These are phyloP conservation scores for Metalampra italica DNA, from an alignment of 2,888 invertebrate genomes.

Conservation along the genomic window DNA sequence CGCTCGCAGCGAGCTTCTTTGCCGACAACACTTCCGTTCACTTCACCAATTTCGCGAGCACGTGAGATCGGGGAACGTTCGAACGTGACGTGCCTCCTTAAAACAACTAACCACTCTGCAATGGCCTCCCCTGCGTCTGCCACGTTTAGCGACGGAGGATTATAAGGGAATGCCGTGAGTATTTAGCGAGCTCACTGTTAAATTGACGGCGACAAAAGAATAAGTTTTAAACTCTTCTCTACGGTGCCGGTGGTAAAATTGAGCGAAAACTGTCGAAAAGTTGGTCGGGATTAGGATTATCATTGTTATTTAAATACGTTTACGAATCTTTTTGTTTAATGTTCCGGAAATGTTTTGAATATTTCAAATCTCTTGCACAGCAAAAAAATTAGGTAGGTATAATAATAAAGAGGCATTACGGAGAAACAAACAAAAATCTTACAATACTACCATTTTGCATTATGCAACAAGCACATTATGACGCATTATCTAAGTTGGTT, in stretches of 20 bases:
- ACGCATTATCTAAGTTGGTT: too few relatives aligned
- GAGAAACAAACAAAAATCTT: too few relatives aligned
- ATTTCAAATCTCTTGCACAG: too few relatives aligned
- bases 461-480: too few relatives aligned
- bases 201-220: conserved; percentile 31
- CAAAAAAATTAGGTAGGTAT: too few relatives aligned
- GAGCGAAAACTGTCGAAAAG: conserved; percentile 38
- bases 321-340: conserved; percentile 17
- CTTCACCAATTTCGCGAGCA: conserved; percentile 47
- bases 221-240: conserved; percentile 44
- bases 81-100: conserved; percentile 40
- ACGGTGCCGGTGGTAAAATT: conserved; percentile 43
- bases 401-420: too few relatives aligned
- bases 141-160: neutral
- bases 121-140: neutral
- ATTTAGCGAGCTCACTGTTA: neutral
- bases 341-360: too few relatives aligned
- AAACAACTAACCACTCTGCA: conserved; percentile 22
- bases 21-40: conserved; percentile 37
- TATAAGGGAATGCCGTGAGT: neutral
- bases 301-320: conserved; percentile 34
- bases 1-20: conserved; percentile 14
- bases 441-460: too few relatives aligned
- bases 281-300: conserved; percentile 26
- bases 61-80: conserved; percentile 45